Percentiles rank a stretch among this genome's conserved stretches.
These are phyloP conservation scores for Diarsia dahlii DNA, from an alignment of 2,888 invertebrate species.

Conservation along the genomic window DNA sequence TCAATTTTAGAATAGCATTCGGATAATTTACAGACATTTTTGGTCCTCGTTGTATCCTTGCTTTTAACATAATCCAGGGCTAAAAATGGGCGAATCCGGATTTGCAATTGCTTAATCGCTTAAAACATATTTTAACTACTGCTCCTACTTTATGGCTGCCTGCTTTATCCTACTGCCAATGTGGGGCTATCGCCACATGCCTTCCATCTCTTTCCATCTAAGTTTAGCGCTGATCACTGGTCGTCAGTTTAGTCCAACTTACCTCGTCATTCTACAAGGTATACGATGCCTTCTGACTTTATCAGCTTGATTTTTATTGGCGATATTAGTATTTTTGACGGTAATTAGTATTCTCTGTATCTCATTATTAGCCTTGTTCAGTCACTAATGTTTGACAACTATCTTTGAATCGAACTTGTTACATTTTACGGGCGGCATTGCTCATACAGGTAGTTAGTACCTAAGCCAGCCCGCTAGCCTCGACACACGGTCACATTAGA, in stretches of 20 bases:
- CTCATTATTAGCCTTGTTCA: background rate
- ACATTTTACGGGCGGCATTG: slow-evolving; percentile 31
- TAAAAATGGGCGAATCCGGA: background rate
- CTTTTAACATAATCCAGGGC: background rate
- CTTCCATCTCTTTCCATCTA: background rate
- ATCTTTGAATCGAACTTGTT: slow-evolving; percentile 24
- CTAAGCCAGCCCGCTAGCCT: slow-evolving; percentile 22
- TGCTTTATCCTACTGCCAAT: background rate
- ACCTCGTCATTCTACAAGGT: no score
- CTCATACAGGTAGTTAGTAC: slow-evolving; percentile 31
- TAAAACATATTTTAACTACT: background rate
- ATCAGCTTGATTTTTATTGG: background rate
- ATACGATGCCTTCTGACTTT: background rate
- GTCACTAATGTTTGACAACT: slow-evolving; percentile 3
- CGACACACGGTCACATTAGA: slow-evolving; percentile 49
- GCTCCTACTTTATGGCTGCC: no score
- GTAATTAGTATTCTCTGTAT: background rate
- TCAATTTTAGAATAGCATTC: slow-evolving; percentile 10
- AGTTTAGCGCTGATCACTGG: background rate
- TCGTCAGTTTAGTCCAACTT: background rate
- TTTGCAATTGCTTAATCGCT: background rate
- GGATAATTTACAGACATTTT: background rate
- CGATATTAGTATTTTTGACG: background rate
- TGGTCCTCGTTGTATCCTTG: background rate
- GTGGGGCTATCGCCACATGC: background rate